Evolutionary conservation across 2,797 vertebrate species (phyloP), one percentile per base, ranked within the genome.

Genomic region (Chelonia mydas): DNA sequence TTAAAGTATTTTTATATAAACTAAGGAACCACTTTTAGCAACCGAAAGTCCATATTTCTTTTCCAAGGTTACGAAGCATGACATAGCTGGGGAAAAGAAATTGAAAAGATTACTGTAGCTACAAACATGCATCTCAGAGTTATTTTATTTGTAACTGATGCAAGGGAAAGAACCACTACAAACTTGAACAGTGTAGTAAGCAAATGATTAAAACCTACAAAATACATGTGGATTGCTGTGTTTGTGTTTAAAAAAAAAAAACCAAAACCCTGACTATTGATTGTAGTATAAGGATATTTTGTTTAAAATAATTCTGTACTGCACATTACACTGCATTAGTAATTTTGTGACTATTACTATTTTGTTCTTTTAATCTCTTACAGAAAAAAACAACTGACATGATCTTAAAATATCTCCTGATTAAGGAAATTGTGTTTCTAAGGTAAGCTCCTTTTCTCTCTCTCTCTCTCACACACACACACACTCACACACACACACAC

Each of bases 261-360:
- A 5, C 27, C 5, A 31, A 77, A 78, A 59, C 1, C 19, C 37
- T 77, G 23, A 79, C 51, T n/a, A 19, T 8, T 53, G 33, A 6
- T 9, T 81, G 79, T 41, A 27, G 7, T 79, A 31, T 78, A 50
- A 90, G 7, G 0, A 11, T 3, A 0, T 37, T 88, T 90, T 54
- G 6, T 5, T 21, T 23, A n/a, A 16, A 57, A 28, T 15, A 41
- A 33, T 55, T 87, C n/a, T 21, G 19, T 83, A 80, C n/a, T 1
- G 0, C 41, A 1, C 10, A 5, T 9, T 13, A 23, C 0, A 2
- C 45, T 6, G 41, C 81, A 33, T 1, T 27, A 3, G 2, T 0
- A 51, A 25, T 53, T n/a, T 55, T 23, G 37, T 33, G 6, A 0
- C 45, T 79, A 31, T 54, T 0, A 0, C 76, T 28, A 2, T 85